These are phyloP conservation scores for Anthrax anthrax DNA, from an alignment of 2,888 invertebrate species.

Conservation along the genomic window DNA sequence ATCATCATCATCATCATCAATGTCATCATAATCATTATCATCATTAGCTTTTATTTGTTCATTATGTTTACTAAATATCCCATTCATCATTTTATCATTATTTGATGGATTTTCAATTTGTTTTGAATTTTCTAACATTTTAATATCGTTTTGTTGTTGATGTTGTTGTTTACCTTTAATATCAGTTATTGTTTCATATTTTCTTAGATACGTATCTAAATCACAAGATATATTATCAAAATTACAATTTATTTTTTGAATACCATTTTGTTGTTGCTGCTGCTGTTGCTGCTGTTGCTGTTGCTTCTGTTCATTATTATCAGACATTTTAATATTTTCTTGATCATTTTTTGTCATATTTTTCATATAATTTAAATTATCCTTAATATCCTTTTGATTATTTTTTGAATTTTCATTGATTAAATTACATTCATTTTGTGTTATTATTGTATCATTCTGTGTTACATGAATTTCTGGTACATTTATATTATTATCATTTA, in stretches of 20 bases:
- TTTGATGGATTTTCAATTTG: neutral
- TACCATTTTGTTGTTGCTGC: no score
- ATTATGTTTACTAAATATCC: conserved; percentile 23
- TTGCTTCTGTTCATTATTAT: neutral
- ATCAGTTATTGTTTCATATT: conserved; percentile 11
- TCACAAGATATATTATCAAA: conserved; percentile 12
- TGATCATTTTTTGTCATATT: neutral
- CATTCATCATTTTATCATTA: conserved; percentile 7
- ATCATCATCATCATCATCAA: conserved; percentile 4
- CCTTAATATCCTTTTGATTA: no score
- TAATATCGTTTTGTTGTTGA: neutral
- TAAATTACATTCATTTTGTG: neutral
- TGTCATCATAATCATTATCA: conserved; percentile 4
- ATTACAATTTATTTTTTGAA: neutral
- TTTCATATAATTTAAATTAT: no score
- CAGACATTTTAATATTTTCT: no score
- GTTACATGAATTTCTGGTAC: neutral
- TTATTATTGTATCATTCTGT: neutral
- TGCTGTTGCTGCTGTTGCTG: no score
- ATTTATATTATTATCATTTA: neutral
- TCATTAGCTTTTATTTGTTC: conserved; percentile 18
- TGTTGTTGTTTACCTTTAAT: neutral
- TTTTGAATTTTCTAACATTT: neutral
- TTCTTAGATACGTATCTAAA: conserved; percentile 14
- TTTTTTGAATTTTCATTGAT: neutral